Percentiles rank a stretch among this genome's conserved stretches.
Evolutionary conservation across 2,888 invertebrate species (phyloP).

Genomic region (Zonitis immaculata): DNA sequence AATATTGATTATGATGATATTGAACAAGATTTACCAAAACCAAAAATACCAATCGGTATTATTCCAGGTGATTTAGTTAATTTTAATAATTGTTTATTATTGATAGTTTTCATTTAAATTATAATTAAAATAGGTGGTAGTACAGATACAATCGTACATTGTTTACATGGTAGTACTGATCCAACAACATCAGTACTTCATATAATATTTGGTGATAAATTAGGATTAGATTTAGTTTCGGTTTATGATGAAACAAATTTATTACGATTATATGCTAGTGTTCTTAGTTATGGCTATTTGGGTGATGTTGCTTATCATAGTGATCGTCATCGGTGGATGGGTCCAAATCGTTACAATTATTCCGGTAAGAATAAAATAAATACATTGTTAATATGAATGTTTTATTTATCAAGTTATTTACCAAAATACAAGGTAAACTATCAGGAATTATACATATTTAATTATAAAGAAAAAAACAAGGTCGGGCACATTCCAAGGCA

Average conservation of each 20-base stretch:
- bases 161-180: slow-evolving; percentile 75
- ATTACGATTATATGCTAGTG: slow-evolving; percentile 67
- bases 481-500: too few species aligned
- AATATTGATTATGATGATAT: slow-evolving; percentile 55
- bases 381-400: too few species aligned
- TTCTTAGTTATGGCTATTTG: slow-evolving; percentile 79
- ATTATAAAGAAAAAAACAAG: too few species aligned
- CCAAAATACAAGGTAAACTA: too few species aligned
- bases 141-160: slow-evolving; percentile 74
- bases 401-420: too few species aligned
- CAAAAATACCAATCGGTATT: slow-evolving; percentile 58
- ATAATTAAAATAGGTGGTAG: too few species aligned
- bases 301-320: slow-evolving; percentile 78
- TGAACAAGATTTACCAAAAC: slow-evolving; percentile 50
- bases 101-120: too few species aligned
- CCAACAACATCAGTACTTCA: slow-evolving; percentile 76
- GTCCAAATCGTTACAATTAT: slow-evolving; percentile 76
- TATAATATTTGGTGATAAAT: slow-evolving; percentile 69
- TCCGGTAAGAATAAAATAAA: slow-evolving; percentile 58
- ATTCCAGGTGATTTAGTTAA: slow-evolving; percentile 59
- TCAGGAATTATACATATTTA: too few species aligned
- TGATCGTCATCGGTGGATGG: slow-evolving; percentile 80
- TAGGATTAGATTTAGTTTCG: slow-evolving; percentile 72
- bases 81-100: too few species aligned
- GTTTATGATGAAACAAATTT: slow-evolving; percentile 59